phyloP scores from a whole-genome alignment of 2,888 invertebrate species.

The Rapana venosa region DNA sequence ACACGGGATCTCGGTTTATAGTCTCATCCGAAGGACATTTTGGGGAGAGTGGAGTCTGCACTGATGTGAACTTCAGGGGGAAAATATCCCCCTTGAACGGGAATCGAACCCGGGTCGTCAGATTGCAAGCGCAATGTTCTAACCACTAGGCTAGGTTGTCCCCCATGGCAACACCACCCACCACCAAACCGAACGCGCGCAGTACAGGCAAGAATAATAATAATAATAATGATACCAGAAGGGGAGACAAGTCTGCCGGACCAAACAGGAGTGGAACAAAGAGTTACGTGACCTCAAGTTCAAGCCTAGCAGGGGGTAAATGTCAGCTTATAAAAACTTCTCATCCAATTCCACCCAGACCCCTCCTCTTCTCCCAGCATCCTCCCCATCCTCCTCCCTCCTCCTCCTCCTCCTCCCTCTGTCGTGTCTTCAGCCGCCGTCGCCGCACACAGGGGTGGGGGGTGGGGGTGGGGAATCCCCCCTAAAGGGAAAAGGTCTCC shows the following conservation, averaged over 20 bases:
- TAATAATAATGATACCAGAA: neutral
- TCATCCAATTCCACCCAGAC: constrained; percentile 20
- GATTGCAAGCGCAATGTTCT: too few species aligned
- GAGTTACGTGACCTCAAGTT: constrained; percentile 18
- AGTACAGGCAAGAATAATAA: neutral
- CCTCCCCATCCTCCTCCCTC: neutral
- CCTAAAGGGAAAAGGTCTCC: neutral
- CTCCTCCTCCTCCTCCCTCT: neutral
- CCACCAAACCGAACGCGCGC: neutral
- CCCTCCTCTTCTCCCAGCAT: neutral
- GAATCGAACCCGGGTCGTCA: too few species aligned
- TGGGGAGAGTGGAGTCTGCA: too few species aligned
- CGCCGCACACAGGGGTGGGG: too few species aligned
- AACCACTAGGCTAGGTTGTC: too few species aligned
- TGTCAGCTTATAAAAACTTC: constrained; percentile 21
- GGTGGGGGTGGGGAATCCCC: neutral
- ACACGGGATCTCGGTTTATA: too few species aligned
- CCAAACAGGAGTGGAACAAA: neutral
- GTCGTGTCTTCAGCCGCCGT: too few species aligned
- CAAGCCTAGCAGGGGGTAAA: neutral
- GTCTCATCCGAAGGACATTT: too few species aligned
- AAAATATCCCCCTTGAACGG: too few species aligned
- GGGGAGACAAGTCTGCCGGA: constrained; percentile 1
- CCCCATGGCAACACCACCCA: neutral
- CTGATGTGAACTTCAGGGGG: too few species aligned